phyloP scores from a whole-genome alignment of 2,113 vertebrate genomes.

The Callionymus lyra region DNA sequence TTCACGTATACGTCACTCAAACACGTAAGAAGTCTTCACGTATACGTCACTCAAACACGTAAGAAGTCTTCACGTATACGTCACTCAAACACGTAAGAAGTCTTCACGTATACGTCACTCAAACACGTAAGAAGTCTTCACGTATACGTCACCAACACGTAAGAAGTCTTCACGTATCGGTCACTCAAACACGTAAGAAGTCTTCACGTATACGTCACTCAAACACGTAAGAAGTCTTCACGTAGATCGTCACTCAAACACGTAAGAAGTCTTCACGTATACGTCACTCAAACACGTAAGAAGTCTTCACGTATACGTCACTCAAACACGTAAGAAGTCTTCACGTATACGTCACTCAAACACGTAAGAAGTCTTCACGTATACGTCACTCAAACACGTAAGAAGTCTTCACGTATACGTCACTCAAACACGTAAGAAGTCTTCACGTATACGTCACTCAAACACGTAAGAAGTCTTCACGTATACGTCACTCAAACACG shows the following conservation, averaged over 20 bases:
- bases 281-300: slow-evolving; percentile 63
- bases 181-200: slow-evolving; percentile 60
- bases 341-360: slow-evolving; percentile 49
- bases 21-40: slow-evolving; percentile 42
- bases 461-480: slow-evolving; percentile 47
- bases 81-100: slow-evolving; percentile 60
- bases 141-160: slow-evolving; percentile 58
- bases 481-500: slow-evolving; percentile 59
- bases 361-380: slow-evolving; percentile 38
- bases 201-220: slow-evolving; percentile 31
- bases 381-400: slow-evolving; percentile 63
- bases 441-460: slow-evolving; percentile 41
- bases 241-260: slow-evolving; percentile 56
- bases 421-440: slow-evolving; percentile 60
- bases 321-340: slow-evolving; percentile 59
- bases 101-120: slow-evolving; percentile 31
- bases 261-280: slow-evolving; percentile 29
- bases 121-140: slow-evolving; percentile 53
- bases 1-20: slow-evolving; percentile 47
- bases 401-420: slow-evolving; percentile 18
- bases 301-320: slow-evolving; percentile 14
- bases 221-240: slow-evolving; percentile 53
- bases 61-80: slow-evolving; percentile 20
- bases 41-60: slow-evolving; percentile 62
- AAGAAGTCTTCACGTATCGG: slow-evolving; percentile 6